Evolutionary conservation across 2,113 vertebrate genomes (phyloP).

Genomic region (Varanus komodoensis): DNA sequence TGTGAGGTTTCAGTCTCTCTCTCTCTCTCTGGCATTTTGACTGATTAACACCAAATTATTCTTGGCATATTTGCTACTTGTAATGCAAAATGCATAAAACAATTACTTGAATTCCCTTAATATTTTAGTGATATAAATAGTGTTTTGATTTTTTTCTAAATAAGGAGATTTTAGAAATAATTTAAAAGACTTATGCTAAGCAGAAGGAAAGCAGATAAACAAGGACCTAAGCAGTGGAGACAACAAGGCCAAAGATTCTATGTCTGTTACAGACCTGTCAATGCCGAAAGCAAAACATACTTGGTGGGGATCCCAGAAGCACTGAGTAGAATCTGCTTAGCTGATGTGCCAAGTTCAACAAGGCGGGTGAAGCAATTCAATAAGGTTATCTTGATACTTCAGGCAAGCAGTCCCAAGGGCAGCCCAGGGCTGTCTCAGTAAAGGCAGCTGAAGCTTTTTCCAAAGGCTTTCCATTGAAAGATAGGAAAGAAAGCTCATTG

Average conservation of each 20-base stretch:
- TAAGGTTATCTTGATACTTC: constrained; percentile 22
- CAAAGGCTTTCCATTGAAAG: constrained; percentile 15
- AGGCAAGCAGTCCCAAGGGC: constrained; percentile 1
- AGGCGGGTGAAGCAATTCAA: constrained; percentile 35
- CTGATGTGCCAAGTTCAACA: constrained; percentile 28
- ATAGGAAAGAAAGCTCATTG: constrained; percentile 9
- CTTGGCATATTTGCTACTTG: constrained; percentile 76
- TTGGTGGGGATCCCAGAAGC: constrained; percentile 31
- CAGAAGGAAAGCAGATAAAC: constrained; percentile 21
- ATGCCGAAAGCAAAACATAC: constrained; percentile 18
- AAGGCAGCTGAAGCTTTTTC: constrained; percentile 42
- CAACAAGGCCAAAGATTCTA: constrained; percentile 3
- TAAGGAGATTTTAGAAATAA: constrained; percentile 8
- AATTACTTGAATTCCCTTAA: constrained; percentile 55
- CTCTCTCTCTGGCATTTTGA: constrained; percentile 73
- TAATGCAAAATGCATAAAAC: constrained; percentile 75
- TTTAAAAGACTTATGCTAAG: constrained; percentile 12
- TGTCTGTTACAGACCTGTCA: constrained; percentile 31
- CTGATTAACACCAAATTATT: constrained; percentile 80
- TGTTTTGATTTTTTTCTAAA: background rate
- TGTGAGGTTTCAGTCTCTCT: constrained; percentile 58
- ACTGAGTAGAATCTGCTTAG: constrained; percentile 39
- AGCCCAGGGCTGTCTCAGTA: constrained; percentile 22
- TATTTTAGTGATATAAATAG: constrained; percentile 48
- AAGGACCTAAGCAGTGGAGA: background rate